Evolutionary conservation across 2,888 invertebrate genomes (phyloP).

Genomic region (Rhorus exstirpatorius): DNA sequence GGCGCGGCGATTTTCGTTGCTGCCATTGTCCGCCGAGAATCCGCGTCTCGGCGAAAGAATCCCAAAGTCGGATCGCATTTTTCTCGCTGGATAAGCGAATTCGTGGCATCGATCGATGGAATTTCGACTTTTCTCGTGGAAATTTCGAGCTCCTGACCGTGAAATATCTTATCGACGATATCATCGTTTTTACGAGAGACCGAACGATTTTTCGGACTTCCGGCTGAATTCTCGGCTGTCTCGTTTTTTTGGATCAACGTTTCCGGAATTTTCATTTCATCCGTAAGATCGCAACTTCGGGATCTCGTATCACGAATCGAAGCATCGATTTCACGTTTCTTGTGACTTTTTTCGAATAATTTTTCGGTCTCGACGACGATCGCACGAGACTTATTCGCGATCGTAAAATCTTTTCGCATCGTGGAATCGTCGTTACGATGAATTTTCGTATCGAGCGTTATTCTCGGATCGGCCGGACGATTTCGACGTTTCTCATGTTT

Average conservation of each 20-base stretch:
- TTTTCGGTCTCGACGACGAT: not conserved
- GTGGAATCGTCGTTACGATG: constrained; percentile 4
- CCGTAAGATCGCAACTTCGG: too few species aligned
- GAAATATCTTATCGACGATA: constrained; percentile 46
- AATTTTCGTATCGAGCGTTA: not conserved
- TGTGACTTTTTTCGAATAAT: not conserved
- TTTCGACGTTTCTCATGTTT: constrained; percentile 43
- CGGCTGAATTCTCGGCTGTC: not conserved
- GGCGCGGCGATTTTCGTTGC: not conserved
- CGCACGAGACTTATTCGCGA: not conserved
- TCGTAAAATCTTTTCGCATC: constrained; percentile 7
- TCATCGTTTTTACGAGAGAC: not conserved
- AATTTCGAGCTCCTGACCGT: constrained; percentile 66
- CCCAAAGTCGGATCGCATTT: constrained; percentile 11
- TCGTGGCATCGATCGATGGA: not conserved
- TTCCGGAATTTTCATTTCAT: too few species aligned
- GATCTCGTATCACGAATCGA: not conserved
- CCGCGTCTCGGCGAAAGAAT: constrained; percentile 47
- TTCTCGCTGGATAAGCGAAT: not conserved
- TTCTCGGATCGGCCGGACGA: not conserved
- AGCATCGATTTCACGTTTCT: not conserved
- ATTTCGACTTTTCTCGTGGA: constrained; percentile 28
- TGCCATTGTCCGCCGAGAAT: too few species aligned
- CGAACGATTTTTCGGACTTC: constrained; percentile 10
- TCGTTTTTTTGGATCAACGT: not conserved